Evolutionary conservation across 2,888 invertebrate genomes (phyloP).

Genomic region (Tachystola acroxantha): DNA sequence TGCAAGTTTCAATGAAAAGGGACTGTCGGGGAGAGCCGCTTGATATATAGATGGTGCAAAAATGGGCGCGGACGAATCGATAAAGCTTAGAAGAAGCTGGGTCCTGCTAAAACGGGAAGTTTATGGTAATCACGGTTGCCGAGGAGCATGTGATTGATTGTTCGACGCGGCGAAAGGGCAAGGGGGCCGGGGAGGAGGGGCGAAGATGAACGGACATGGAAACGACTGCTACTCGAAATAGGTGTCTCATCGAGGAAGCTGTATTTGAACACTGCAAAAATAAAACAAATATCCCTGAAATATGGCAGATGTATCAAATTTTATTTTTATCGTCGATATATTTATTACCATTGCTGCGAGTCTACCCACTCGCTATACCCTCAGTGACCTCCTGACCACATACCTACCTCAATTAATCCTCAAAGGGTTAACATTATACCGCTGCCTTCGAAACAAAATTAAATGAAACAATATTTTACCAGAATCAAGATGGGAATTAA

Average conservation of each 20-base stretch:
- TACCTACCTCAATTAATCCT: no score
- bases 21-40: slow-evolving; percentile 46
- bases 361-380: no score
- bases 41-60: slow-evolving; percentile 64
- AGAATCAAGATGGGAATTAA: slow-evolving; percentile 2
- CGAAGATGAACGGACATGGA: slow-evolving; percentile 28
- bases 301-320: no score
- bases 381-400: no score
- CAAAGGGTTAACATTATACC: not conserved
- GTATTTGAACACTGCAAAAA: not conserved
- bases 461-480: not conserved
- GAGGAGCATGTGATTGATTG: slow-evolving; percentile 73
- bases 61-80: slow-evolving; percentile 63
- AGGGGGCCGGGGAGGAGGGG: no score
- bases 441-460: not conserved
- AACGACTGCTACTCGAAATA: slow-evolving; percentile 22
- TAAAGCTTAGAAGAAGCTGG: slow-evolving; percentile 69
- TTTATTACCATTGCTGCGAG: no score
- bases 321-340: no score
- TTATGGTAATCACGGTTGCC: slow-evolving; percentile 73
- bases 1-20: slow-evolving; percentile 68
- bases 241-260: slow-evolving; percentile 19
- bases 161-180: slow-evolving; percentile 41
- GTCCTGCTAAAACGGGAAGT: slow-evolving; percentile 70
- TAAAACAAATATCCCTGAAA: no score